phyloP scores from a whole-genome alignment of 1,140 invertebrate species.

The Anagrus nilaparvatae region DNA sequence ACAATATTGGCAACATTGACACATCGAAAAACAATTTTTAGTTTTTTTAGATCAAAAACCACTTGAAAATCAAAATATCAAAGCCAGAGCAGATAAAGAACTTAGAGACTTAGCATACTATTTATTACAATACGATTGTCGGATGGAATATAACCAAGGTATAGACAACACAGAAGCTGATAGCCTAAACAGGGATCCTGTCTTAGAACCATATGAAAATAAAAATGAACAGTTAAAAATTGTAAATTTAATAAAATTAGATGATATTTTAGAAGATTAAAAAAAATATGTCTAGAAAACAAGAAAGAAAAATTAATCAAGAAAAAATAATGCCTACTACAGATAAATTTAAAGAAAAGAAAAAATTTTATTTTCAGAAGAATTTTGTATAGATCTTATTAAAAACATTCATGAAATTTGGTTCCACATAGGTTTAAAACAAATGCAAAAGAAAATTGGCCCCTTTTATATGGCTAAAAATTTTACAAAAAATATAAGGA shows the following conservation, averaged over 20 bases:
- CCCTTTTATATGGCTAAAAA: no score
- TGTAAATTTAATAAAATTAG: conserved; percentile 5
- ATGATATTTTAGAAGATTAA: background rate
- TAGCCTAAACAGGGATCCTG: conserved; percentile 4
- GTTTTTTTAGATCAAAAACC: conserved; percentile 3
- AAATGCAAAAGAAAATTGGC: no score
- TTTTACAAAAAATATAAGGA: no score
- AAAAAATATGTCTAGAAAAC: background rate
- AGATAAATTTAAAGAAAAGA: background rate
- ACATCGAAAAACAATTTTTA: conserved; percentile 1
- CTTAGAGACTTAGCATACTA: conserved; percentile 6
- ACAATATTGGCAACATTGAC: conserved; percentile 6
- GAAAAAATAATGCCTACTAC: background rate
- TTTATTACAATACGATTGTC: conserved; percentile 6
- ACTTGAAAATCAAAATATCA: conserved; percentile 6
- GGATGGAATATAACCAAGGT: conserved; percentile 4
- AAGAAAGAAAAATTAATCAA: background rate
- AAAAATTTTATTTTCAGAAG: no score
- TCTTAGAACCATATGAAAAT: conserved; percentile 4
- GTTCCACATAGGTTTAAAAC: no score
- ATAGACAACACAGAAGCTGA: conserved; percentile 3
- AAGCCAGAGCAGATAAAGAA: conserved; percentile 4
- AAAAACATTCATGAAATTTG: no score
- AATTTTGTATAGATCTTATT: no score
- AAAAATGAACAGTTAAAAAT: conserved; percentile 2